These are phyloP conservation scores for Odontomachus brunneus DNA, from an alignment of 1,140 invertebrate species.

Conservation along the genomic window DNA sequence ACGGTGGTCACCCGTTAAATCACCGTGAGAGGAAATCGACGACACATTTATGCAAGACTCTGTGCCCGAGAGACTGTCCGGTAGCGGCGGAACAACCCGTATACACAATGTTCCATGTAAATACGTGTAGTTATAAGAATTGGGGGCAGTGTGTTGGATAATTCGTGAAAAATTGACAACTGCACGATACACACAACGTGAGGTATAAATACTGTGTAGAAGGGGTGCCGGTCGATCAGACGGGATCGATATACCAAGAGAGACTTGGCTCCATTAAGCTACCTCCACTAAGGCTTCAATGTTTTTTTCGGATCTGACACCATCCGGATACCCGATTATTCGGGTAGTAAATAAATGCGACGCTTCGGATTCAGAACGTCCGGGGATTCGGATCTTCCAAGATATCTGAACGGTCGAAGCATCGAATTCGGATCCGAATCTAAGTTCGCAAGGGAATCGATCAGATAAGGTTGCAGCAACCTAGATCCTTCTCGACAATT, in stretches of 20 bases:
- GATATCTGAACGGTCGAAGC: too few relatives aligned
- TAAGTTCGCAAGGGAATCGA: too few relatives aligned
- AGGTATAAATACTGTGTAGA: conserved; percentile 13
- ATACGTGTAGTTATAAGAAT: conserved; percentile 23
- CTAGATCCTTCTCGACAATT: too few relatives aligned
- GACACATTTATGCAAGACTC: background rate
- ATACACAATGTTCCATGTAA: conserved; percentile 28
- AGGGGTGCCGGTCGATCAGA: conserved; percentile 9
- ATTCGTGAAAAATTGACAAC: conserved; percentile 42
- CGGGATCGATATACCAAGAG: background rate
- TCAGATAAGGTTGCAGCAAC: too few relatives aligned
- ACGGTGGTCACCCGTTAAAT: too few relatives aligned
- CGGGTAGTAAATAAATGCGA: too few relatives aligned
- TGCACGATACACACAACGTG: conserved; percentile 46
- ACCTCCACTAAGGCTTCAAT: too few relatives aligned
- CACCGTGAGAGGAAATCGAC: background rate
- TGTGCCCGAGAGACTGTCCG: background rate
- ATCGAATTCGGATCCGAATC: too few relatives aligned
- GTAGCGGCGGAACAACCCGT: conserved; percentile 5
- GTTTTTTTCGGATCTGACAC: too few relatives aligned
- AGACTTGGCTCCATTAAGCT: conserved; percentile 1
- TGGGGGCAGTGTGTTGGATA: conserved; percentile 26
- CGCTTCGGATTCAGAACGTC: too few relatives aligned
- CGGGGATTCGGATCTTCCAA: too few relatives aligned
- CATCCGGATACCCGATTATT: too few relatives aligned